Base-by-base conservation (phyloP, 2,888 invertebrate genomes). In the Caenorhabditis sp. region DNA sequence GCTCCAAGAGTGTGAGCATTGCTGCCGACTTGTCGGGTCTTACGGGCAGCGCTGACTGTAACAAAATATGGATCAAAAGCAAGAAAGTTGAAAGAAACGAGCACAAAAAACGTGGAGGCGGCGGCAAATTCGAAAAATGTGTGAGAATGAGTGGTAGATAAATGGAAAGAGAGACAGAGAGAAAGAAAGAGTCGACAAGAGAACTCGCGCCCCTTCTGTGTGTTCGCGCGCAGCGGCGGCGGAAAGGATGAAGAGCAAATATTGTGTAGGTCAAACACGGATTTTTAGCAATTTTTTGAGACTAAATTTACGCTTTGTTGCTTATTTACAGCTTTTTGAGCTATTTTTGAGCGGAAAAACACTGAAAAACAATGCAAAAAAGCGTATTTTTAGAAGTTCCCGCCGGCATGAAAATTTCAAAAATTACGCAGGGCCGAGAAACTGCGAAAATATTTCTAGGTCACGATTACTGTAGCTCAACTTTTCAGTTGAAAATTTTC, bases 1-100 rank as follows among this genome's bases (percentile, higher is more conserved):
- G 88, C 85, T 88, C 88, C 58, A 88, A 81, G 74, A 88, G 82
- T 53, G 86, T 88, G 70, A 88, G 88, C 88, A 88, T 88, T 68
- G 74, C 82, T 78, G 82, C 78, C 82, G 72, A 69, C 64, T 64
- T 62, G 37, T 68, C 78, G 40, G 82, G 76, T 82, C 78, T 82
- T 82, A 78, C 78, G 62, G 82, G 82, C 82, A 82, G 82, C 72
- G 35, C 67, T 69, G 67, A 74, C 68, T 80, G 61, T 53, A 71
- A 80, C 47, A 40, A 18, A 60, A 50, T 60, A 22, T 6, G 13
- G 50, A 11, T 50, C n/a, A n/a, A 15, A 15, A 24, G 18, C 40
- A 4, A 50, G 26, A 44, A 55, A 56, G 58, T 37, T 20, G 6
- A 61, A 56, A 8, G 22, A 24, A 18, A 32, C n/a, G 61, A 13